These are phyloP conservation scores for Nomada lathburiana DNA, from an alignment of 2,888 invertebrate species.

Conservation along the genomic window DNA sequence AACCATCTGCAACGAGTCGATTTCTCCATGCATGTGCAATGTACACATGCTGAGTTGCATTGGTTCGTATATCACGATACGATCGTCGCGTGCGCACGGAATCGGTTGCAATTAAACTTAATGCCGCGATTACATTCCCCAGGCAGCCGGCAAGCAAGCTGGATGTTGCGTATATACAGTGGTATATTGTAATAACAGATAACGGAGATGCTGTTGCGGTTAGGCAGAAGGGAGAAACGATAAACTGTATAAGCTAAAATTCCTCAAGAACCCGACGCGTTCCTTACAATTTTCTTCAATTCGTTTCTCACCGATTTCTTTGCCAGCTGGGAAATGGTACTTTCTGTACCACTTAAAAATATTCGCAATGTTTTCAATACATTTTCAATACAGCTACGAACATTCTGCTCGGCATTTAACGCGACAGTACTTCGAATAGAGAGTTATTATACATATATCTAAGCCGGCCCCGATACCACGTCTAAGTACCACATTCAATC, in stretches of 20 bases:
- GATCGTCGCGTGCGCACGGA: conserved; percentile 26
- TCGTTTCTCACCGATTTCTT: too few relatives aligned
- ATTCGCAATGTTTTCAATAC: neutral
- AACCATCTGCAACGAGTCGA: neutral
- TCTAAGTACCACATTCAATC: neutral
- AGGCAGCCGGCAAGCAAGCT: neutral
- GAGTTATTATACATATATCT: neutral
- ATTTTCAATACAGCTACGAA: neutral
- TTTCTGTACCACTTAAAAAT: too few relatives aligned
- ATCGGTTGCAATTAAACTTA: conserved; percentile 11
- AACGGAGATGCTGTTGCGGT: conserved; percentile 22
- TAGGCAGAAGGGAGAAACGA: conserved; percentile 16
- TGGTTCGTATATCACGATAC: conserved; percentile 1
- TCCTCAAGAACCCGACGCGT: too few relatives aligned
- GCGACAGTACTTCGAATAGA: conserved; percentile 14
- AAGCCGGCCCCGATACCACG: neutral
- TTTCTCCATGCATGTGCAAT: neutral
- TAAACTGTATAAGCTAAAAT: too few relatives aligned
- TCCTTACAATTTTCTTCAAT: neutral
- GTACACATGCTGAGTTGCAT: neutral
- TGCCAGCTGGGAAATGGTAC: too few relatives aligned
- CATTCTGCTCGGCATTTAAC: conserved; percentile 14
- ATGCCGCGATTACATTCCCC: conserved; percentile 21
- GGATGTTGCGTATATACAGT: neutral
- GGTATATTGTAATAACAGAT: conserved; percentile 1